Evolutionary conservation across 2,113 vertebrate species (phyloP).

Genomic region (Heterotilapia buettikoferi): DNA sequence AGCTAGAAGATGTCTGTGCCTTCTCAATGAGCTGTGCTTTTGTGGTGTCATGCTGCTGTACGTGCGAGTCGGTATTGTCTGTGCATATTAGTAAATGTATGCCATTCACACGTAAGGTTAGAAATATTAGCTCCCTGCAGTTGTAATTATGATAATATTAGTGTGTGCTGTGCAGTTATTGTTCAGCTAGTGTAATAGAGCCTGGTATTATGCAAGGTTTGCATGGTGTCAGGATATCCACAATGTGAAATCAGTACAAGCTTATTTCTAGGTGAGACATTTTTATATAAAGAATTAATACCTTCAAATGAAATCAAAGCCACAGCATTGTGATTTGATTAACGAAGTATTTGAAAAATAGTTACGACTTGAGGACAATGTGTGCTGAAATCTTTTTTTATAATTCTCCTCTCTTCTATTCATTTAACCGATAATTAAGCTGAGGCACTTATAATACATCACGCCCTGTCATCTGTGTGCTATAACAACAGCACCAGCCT

Average conservation of each 20-base stretch:
- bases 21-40: background rate
- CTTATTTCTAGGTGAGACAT: background rate
- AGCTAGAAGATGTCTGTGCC: background rate
- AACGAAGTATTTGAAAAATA: background rate
- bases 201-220: background rate
- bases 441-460: background rate
- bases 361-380: rapidly evolving
- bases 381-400: background rate
- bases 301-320: background rate
- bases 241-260: background rate
- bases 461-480: background rate
- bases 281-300: background rate
- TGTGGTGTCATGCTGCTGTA: background rate
- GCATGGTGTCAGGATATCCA: background rate
- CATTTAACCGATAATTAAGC: background rate
- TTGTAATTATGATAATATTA: background rate
- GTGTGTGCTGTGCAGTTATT: background rate
- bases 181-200: background rate
- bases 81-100: background rate
- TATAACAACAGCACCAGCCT: background rate
- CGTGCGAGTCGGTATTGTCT: background rate
- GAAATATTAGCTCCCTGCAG: background rate
- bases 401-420: background rate
- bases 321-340: background rate
- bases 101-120: background rate